A percentile compares a stretch with the other conserved stretches of the same genome.
Evolutionary conservation across 2,888 invertebrate species (phyloP).

Genomic region (Tridacna crocea): DNA sequence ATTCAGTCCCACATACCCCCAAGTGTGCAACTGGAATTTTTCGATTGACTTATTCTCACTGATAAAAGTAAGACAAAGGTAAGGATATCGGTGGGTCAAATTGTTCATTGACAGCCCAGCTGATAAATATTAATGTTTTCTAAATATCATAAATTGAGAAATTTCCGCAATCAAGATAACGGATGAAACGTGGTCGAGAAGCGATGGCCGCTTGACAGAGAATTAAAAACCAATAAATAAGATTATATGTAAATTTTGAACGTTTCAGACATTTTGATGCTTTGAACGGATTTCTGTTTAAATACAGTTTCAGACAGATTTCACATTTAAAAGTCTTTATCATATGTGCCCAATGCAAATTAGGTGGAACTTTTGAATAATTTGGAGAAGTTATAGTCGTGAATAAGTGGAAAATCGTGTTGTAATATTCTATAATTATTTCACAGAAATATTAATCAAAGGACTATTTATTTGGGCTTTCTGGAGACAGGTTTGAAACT

Average conservation of each 20-base stretch:
- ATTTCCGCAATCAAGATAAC: conserved; percentile 4
- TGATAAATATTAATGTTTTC: conserved; percentile 27
- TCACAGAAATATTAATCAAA: not conserved
- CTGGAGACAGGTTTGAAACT: no score
- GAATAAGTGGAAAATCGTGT: conserved; percentile 13
- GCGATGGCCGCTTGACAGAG: not conserved
- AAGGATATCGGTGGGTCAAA: conserved; percentile 13
- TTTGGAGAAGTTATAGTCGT: not conserved
- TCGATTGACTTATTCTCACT: no score
- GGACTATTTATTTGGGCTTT: not conserved
- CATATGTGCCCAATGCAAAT: not conserved
- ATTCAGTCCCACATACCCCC: no score
- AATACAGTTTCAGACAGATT: not conserved
- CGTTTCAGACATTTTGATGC: not conserved
- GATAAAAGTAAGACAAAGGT: no score
- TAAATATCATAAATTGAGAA: conserved; percentile 18
- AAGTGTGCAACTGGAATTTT: no score
- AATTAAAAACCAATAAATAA: conserved; percentile 24
- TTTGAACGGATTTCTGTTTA: not conserved
- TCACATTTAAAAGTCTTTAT: not conserved
- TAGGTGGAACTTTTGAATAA: not conserved
- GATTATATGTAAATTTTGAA: conserved; percentile 19
- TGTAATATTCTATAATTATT: conserved; percentile 4
- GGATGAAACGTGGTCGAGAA: not conserved
- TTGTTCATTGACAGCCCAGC: conserved; percentile 6